Evolutionary conservation across 2,113 vertebrate species (phyloP).

Genomic region (Ictalurus punctatus): DNA sequence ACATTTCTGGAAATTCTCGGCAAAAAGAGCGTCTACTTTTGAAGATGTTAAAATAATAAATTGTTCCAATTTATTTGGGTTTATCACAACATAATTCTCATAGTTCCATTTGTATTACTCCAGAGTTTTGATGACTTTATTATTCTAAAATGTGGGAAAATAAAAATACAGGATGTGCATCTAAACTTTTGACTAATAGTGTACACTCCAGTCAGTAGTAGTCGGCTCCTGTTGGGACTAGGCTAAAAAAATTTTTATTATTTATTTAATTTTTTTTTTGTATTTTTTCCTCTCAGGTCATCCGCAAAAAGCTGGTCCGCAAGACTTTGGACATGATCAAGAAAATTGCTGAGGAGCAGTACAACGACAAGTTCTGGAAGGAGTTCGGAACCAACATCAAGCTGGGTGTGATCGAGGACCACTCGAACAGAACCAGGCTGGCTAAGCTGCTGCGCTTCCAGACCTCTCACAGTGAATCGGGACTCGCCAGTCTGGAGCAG

Average conservation of each 20-base stretch:
- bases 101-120: too few relatives aligned
- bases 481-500: slow-evolving; percentile 86
- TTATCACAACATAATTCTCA: too few relatives aligned
- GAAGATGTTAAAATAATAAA: too few relatives aligned
- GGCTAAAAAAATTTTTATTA: background rate
- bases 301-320: slow-evolving; percentile 97
- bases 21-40: too few relatives aligned
- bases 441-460: slow-evolving; percentile 97
- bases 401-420: slow-evolving; percentile 97
- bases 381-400: slow-evolving; percentile 99
- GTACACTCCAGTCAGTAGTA: background rate
- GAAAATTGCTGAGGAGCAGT: slow-evolving; percentile 96
- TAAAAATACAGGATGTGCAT: too few relatives aligned
- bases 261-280: too few relatives aligned
- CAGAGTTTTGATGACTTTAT: too few relatives aligned
- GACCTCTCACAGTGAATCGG: slow-evolving; percentile 86
- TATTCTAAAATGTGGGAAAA: too few relatives aligned
- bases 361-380: slow-evolving; percentile 98
- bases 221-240: background rate
- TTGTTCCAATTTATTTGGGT: too few relatives aligned
- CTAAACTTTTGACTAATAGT: too few relatives aligned
- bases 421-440: slow-evolving; percentile 94
- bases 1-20: too few relatives aligned
- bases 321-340: slow-evolving; percentile 99
- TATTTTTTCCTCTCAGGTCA: slow-evolving; percentile 76